Conservation (phyloP, 2,797 vertebrate genomes). For the Rhinatrema bivittatum region DNA sequence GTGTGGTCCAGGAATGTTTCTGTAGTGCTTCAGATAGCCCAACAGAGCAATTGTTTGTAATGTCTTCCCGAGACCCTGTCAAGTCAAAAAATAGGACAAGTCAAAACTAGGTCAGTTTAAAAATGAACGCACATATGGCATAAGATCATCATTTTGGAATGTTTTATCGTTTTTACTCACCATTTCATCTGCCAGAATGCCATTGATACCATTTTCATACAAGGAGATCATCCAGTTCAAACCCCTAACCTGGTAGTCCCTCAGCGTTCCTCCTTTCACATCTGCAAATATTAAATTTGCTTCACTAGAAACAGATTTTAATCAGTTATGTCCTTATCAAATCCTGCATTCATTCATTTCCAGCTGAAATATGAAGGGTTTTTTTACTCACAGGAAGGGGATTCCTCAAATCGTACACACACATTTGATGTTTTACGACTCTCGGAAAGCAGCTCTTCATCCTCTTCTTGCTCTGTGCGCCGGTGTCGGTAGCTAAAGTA, state of each 20-base stretch:
- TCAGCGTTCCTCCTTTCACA: constrained; percentile 73
- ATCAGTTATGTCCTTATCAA: background rate
- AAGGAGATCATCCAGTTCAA: constrained; percentile 84
- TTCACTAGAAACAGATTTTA: constrained; percentile 16
- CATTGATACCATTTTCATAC: constrained; percentile 84
- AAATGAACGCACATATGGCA: constrained; percentile 15
- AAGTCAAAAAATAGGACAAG: constrained; percentile 12
- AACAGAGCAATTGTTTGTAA: constrained; percentile 76
- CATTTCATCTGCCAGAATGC: constrained; percentile 86
- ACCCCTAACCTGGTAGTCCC: constrained; percentile 81
- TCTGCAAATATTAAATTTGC: constrained; percentile 53
- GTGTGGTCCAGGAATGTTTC: constrained; percentile 80
- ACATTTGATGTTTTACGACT: constrained; percentile 69
- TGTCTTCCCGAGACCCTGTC: constrained; percentile 77
- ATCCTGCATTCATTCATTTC: too few relatives aligned
- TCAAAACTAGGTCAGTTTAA: constrained; percentile 10
- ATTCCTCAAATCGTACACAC: constrained; percentile 76
- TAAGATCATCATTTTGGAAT: too few relatives aligned
- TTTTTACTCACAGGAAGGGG: constrained; percentile 70
- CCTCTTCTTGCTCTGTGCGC: constrained; percentile 78
- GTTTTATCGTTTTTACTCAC: too few relatives aligned
- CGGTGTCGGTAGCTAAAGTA: constrained; percentile 68
- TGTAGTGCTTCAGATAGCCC: constrained; percentile 79
- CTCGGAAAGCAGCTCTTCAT: constrained; percentile 76
- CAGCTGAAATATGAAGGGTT: background rate